Evolutionary conservation across 2,888 invertebrate species (phyloP), one percentile per base, ranked within the genome.

Genomic region (Apodemia hepburni): DNA sequence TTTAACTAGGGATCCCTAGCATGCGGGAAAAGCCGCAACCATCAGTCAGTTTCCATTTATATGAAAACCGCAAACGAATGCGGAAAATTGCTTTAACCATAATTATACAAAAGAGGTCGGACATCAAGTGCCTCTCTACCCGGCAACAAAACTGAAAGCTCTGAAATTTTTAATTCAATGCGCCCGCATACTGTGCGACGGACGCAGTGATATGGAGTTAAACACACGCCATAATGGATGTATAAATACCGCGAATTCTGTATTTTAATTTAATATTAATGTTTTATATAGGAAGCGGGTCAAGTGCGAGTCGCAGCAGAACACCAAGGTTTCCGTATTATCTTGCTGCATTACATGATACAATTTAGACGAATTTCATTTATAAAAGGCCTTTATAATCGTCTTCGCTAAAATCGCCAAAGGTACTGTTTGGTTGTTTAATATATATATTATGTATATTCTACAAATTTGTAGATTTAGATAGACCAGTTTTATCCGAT

Each of bases 161-260:
- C 22, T 51, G 51, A 51, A 18, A 51, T 27, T 51, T 51, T 51
- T 51, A 22, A 27, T 51, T 51, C 27, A 51, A 51, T 51, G 51
- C 12, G 22, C 51, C 51, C 51, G 51, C 51, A 27, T 49, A 17
- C 47, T 17, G 9, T 18, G 15, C 49, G 49, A 35, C 5, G 33
- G 33, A 35, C 35, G 35, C 35, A 35, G 33, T 33, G 35, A 35
- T 12, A 38, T 38, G 38, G 2, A 11, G 38, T 38, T 38, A 38
- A 38, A 38, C 38, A 38, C 12, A 38, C 11, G 38, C 3, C 38
- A 38, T 38, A 12, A 38, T 38, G 38, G 12, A 3, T 38, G 12
- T 38, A 11, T 38, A 33, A 38, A 38, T 38, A 11, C 38, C 38
- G 12, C 12, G 38, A 38, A 9, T 38, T 38, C 38, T 38, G 11